phyloP scores from a whole-genome alignment of 2,888 invertebrate genomes.

The Pherbina coryleti region DNA sequence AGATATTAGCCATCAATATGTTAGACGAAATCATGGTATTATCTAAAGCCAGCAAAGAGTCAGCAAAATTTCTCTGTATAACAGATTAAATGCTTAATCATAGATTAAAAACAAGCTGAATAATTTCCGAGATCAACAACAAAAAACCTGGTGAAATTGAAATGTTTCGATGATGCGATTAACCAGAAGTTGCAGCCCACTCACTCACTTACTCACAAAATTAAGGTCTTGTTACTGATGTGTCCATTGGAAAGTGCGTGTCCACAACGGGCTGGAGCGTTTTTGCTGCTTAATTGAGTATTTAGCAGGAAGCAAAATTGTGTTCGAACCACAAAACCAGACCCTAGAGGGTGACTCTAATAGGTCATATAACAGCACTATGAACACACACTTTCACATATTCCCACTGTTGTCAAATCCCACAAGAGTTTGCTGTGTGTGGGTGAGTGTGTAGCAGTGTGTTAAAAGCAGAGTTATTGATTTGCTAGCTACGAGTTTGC shows the following conservation, averaged over 20 bases:
- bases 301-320: background rate
- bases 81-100: too few relatives aligned
- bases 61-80: too few relatives aligned
- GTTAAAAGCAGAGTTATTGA: background rate
- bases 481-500: background rate
- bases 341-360: background rate
- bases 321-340: background rate
- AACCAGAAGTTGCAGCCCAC: background rate
- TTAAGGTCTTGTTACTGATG: background rate
- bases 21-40: too few relatives aligned
- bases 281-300: slow-evolving; percentile 25
- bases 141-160: too few relatives aligned
- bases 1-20: too few relatives aligned
- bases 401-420: background rate
- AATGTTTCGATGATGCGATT: background rate
- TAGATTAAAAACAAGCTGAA: too few relatives aligned
- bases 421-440: background rate
- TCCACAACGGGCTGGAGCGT: background rate
- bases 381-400: background rate
- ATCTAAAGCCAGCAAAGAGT: too few relatives aligned
- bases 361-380: too few relatives aligned
- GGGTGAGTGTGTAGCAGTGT: background rate
- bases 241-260: background rate
- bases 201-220: background rate
- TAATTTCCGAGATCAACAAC: too few relatives aligned